These are phyloP conservation scores for Heliconius melpomene DNA, from an alignment of 1,140 invertebrate genomes.

Conservation along the genomic window DNA sequence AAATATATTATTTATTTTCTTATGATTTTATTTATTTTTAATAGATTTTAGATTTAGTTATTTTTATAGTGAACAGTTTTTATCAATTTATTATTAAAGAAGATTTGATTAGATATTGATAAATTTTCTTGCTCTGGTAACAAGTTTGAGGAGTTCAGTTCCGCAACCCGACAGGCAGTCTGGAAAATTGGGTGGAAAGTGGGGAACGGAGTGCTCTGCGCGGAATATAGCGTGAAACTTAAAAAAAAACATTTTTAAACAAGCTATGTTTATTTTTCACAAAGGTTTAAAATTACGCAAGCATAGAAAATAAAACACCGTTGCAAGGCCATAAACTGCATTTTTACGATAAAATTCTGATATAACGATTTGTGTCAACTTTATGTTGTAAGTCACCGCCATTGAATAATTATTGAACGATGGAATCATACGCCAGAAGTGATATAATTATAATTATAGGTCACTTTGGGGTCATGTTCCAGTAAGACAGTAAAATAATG, in stretches of 20 bases:
- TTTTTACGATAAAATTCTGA: neutral
- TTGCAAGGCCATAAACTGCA: constrained; percentile 1
- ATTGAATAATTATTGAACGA: neutral
- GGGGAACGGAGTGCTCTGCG: neutral
- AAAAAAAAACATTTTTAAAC: neutral
- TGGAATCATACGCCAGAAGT: neutral
- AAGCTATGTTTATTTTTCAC: neutral
- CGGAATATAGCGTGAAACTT: neutral
- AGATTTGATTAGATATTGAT: no score
- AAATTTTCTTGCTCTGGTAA: no score
- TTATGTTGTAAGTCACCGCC: neutral
- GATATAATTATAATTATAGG: neutral
- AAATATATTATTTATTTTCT: no score
- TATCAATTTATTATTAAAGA: no score
- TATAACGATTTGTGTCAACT: neutral
- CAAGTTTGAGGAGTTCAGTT: no score
- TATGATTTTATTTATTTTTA: no score
- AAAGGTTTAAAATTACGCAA: neutral
- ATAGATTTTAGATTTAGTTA: no score
- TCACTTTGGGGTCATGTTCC: neutral
- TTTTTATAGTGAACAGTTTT: no score
- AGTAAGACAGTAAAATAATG: neutral
- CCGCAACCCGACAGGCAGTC: no score
- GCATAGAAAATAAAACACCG: neutral
- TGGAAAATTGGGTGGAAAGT: neutral